Base-by-base conservation (phyloP, 2,113 vertebrate genomes). In the Anoura caudifer region DNA sequence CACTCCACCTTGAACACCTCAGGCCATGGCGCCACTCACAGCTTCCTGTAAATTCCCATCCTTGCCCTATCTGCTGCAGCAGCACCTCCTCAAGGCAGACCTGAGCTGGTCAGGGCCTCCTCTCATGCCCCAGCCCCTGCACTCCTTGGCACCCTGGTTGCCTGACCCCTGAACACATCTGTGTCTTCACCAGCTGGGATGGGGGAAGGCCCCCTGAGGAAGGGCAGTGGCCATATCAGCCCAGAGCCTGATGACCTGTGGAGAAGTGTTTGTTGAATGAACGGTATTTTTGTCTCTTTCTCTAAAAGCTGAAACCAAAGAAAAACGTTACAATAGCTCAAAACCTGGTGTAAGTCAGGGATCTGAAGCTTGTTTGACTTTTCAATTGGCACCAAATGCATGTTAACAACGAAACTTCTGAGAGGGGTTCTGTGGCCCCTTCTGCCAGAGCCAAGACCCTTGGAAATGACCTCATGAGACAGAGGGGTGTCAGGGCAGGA, bases 271-370 rank as follows among this genome's bases (percentile, higher is more conserved):
- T 94, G 79, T 76, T 72, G 13, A 94, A 17, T 43, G 73, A 81
- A 9, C 67, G 31, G 14, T 54, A 82, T 77, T 95, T 95, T 90
- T 94, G 33, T 92, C 67, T 75, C 81, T 90, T 88, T 82, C 72
- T 88, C 1, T 56, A 59, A 86, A 91, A 84, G 47, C 67, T 19
- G 56, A 87, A 90, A 84, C 87, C 73, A 92, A 87, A 93, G 56
- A 52, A 72, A 86, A 95, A 54, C 1, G 15, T 54, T 70, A 75
- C 24, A 22, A 33, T 20, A n/a, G 69, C 17, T 56, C 54, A 89
- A 75, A 93, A 56, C 11, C 45, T 81, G 69, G 76, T 33, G 50
- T 82, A 90, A 95, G 75, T 90, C 88, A 96, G 47, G 93, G 69
- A 75, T 45, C 28, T n/a, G 43, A 90, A 50, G n/a, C 38, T 93